phyloP scores from a whole-genome alignment of 1,140 invertebrate genomes.

The Stenopsyche tienmushanensis region DNA sequence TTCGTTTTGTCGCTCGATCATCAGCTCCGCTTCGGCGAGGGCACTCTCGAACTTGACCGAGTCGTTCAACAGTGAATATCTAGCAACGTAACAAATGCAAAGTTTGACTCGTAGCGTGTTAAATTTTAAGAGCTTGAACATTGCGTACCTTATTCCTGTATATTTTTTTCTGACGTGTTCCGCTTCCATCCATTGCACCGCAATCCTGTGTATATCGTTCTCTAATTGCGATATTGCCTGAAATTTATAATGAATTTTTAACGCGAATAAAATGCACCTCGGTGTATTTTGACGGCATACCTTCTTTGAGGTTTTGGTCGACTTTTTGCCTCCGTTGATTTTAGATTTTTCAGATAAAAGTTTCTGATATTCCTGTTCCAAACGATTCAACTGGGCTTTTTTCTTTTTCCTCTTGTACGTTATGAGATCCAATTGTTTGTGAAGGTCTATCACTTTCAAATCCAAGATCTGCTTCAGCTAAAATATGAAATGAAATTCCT shows the following conservation, averaged over 20 bases:
- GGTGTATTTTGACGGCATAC: constrained; percentile 42
- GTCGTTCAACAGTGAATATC: constrained; percentile 67
- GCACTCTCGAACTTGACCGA: constrained; percentile 72
- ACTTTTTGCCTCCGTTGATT: constrained; percentile 49
- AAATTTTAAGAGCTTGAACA: no score
- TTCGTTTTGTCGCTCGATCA: constrained; percentile 64
- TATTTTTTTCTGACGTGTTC: constrained; percentile 77
- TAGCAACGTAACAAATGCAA: constrained; percentile 37
- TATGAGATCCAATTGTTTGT: constrained; percentile 73
- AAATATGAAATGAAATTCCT: constrained; percentile 42
- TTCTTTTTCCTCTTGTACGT: constrained; percentile 66
- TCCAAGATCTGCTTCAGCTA: constrained; percentile 63
- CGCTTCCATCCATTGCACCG: constrained; percentile 77
- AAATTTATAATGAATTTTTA: constrained; percentile 31
- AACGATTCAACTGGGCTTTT: constrained; percentile 55
- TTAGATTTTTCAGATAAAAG: constrained; percentile 50
- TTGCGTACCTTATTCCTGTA: constrained; percentile 59
- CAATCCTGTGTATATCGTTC: constrained; percentile 73
- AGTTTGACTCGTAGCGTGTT: no score
- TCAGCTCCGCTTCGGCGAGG: constrained; percentile 65
- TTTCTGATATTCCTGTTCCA: constrained; percentile 62
- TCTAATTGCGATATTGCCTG: constrained; percentile 70
- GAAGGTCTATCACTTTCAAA: constrained; percentile 72
- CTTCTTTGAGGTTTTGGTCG: constrained; percentile 50
- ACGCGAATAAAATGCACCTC: not conserved